Conservation (phyloP, 2,113 vertebrate species). For the Bettongia penicillata region DNA sequence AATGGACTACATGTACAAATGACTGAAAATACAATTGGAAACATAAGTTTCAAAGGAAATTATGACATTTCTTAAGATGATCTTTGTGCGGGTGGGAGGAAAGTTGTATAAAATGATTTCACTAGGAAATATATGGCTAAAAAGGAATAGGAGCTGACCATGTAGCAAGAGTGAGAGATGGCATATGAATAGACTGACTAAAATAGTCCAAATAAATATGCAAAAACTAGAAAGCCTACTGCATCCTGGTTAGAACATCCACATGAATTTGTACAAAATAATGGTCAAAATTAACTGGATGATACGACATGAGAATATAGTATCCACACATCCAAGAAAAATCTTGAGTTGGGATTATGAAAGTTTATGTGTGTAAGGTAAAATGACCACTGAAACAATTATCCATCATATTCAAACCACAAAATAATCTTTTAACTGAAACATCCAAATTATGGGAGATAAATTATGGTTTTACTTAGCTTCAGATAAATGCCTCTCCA, state of each 20-base stretch:
- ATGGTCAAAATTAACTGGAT: neutral
- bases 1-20: neutral
- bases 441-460: neutral
- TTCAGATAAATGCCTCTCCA: neutral
- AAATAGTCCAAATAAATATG: neutral
- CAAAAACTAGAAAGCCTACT: neutral
- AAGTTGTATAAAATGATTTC: neutral
- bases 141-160: neutral
- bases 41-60: neutral
- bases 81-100: rapidly evolving
- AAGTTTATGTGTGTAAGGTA: neutral
- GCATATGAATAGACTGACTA: neutral
- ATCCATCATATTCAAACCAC: neutral
- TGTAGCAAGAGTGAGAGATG: neutral
- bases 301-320: neutral
- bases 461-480: neutral
- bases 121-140: neutral
- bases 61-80: neutral
- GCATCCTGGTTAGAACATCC: neutral
- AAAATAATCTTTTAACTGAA: neutral
- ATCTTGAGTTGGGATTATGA: neutral
- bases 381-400: neutral
- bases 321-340: neutral
- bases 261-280: neutral
- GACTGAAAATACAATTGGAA: neutral